These are phyloP conservation scores for Nymphalis polychloros DNA, from an alignment of 2,888 invertebrate genomes.

Conservation along the genomic window DNA sequence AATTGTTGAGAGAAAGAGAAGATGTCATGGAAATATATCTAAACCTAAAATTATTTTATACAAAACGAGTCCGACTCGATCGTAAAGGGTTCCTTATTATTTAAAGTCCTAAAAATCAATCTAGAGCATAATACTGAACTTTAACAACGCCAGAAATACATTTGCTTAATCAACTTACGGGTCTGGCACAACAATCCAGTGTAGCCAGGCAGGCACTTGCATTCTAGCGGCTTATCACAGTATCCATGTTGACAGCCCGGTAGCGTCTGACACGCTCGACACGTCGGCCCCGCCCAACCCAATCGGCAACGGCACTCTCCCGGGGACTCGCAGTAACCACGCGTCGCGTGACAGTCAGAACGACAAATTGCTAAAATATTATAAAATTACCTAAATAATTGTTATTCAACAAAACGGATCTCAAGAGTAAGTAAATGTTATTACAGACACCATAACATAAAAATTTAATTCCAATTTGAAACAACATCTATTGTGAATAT, in stretches of 20 bases:
- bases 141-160: neutral
- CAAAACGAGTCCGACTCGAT: no score
- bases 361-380: conserved; percentile 86
- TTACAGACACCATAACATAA: no score
- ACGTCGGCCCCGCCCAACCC: conserved; percentile 94
- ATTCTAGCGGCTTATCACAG: conserved; percentile 94
- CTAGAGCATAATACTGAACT: no score
- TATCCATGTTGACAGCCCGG: conserved; percentile 96
- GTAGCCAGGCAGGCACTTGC: conserved; percentile 95
- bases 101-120: no score
- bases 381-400: neutral
- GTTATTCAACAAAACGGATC: neutral
- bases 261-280: conserved; percentile 92
- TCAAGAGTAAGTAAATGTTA: no score
- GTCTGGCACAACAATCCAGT: conserved; percentile 93
- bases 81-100: no score
- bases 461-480: no score
- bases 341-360: conserved; percentile 90
- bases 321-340: conserved; percentile 93
- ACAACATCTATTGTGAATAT: no score
- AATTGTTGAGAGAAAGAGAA: no score
- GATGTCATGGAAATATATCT: no score
- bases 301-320: conserved; percentile 94
- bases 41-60: no score
- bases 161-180: conserved; percentile 81